A percentile compares a stretch with the other conserved stretches of the same genome.
These are phyloP conservation scores for Chymomyza costata DNA, from an alignment of 1,140 invertebrate genomes.

Conservation along the genomic window DNA sequence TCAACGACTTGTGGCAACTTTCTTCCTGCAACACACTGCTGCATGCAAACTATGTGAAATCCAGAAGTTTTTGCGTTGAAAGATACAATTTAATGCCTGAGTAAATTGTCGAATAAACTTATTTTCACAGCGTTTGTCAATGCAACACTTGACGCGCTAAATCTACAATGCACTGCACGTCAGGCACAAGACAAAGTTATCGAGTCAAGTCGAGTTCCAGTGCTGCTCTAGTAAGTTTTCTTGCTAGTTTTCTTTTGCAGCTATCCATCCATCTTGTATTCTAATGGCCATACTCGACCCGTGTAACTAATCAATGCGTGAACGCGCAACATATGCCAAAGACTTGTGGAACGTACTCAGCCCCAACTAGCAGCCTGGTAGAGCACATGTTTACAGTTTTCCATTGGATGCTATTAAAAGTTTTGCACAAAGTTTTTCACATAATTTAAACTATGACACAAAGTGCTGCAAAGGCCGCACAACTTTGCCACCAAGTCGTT, in stretches of 20 bases:
- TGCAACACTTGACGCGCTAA: constrained; percentile 12
- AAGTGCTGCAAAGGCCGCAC: constrained; percentile 14
- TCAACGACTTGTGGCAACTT: not conserved
- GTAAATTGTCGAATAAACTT: constrained; percentile 50
- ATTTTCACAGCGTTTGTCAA: constrained; percentile 25
- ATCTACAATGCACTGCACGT: constrained; percentile 53
- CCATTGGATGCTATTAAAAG: constrained; percentile 62
- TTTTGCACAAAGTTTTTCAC: constrained; percentile 58
- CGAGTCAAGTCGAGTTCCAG: constrained; percentile 29
- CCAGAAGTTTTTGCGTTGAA: constrained; percentile 25
- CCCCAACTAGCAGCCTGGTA: too few relatives aligned
- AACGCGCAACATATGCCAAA: constrained; percentile 49
- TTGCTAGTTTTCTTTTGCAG: too few relatives aligned
- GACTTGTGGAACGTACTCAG: constrained; percentile 19
- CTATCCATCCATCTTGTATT: constrained; percentile 1
- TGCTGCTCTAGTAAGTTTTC: too few relatives aligned
- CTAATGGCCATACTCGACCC: constrained; percentile 26
- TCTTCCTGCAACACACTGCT: not conserved
- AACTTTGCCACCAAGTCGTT: constrained; percentile 14
- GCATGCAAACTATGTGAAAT: not conserved
- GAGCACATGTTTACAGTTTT: constrained; percentile 35
- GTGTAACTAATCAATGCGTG: constrained; percentile 58
- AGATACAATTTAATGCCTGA: constrained; percentile 69
- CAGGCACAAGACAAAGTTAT: constrained; percentile 23
- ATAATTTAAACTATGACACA: constrained; percentile 72